These are phyloP conservation scores for Mustela lutreola DNA, from an alignment of 2,113 vertebrate genomes.

Conservation along the genomic window DNA sequence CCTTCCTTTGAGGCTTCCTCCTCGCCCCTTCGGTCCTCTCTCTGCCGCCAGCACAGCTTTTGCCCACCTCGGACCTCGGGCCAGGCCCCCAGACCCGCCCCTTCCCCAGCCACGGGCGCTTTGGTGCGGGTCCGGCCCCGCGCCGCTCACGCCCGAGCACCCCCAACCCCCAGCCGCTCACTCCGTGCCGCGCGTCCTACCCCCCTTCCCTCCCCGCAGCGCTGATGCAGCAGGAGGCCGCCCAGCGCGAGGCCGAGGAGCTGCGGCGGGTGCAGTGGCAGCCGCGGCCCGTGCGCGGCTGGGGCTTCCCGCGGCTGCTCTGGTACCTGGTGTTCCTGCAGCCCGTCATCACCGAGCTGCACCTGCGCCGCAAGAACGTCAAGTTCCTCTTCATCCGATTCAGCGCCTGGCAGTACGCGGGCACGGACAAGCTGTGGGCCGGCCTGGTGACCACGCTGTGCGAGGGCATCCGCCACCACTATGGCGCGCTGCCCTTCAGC, in stretches of 20 bases:
- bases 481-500: slow-evolving; percentile 91
- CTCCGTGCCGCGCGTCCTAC: accelerated
- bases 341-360: slow-evolving; percentile 89
- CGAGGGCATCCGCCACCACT: slow-evolving; percentile 88
- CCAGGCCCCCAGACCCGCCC: accelerated
- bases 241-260: slow-evolving; percentile 74
- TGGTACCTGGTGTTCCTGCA: slow-evolving; percentile 92
- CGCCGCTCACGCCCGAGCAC: no score
- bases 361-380: slow-evolving; percentile 87
- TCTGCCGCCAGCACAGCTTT: not conserved
- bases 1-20: not conserved
- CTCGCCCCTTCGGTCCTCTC: not conserved
- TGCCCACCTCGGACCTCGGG: not conserved
- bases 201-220: slow-evolving; percentile 23
- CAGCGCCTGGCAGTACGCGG: slow-evolving; percentile 97
- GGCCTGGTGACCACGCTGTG: slow-evolving; percentile 94
- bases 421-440: slow-evolving; percentile 96
- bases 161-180: not conserved
- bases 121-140: not conserved
- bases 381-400: slow-evolving; percentile 94
- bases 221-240: slow-evolving; percentile 86
- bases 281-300: slow-evolving; percentile 75
- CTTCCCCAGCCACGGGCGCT: not conserved
- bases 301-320: slow-evolving; percentile 80
- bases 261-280: slow-evolving; percentile 14